Percentiles rank a stretch among this genome's conserved stretches.
Conservation (phyloP, 2,888 invertebrate species). For the Dugesia japonica region DNA sequence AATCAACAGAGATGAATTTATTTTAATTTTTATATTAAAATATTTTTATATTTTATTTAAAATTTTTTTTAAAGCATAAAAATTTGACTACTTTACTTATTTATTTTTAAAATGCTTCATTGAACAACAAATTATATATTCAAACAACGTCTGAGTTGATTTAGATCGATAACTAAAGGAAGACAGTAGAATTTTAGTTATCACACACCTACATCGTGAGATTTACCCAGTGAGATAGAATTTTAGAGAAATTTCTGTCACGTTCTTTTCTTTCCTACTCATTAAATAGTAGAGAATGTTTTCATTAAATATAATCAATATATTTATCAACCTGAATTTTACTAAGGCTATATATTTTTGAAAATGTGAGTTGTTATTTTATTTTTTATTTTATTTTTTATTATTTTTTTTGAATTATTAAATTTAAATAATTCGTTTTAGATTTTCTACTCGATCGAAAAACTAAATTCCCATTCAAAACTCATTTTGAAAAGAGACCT, state of each 20-base stretch:
- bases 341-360: neutral
- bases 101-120: neutral
- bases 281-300: neutral
- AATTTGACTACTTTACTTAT: neutral
- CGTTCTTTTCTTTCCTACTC: neutral
- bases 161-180: neutral
- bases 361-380: neutral
- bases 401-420: neutral
- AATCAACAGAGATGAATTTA: no score
- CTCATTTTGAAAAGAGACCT: slow-evolving; percentile 32
- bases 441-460: neutral
- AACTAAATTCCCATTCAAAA: slow-evolving; percentile 31
- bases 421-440: neutral
- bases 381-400: neutral
- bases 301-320: slow-evolving; percentile 4
- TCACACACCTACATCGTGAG: slow-evolving; percentile 3
- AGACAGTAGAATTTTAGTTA: neutral
- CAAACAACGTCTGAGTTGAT: neutral
- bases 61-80: neutral
- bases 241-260: neutral
- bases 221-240: neutral
- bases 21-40: no score
- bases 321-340: neutral
- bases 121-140: neutral
- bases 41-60: neutral